These are phyloP conservation scores for Machaerirhynchus nigripectus DNA, from an alignment of 2,113 vertebrate genomes.

Conservation along the genomic window DNA sequence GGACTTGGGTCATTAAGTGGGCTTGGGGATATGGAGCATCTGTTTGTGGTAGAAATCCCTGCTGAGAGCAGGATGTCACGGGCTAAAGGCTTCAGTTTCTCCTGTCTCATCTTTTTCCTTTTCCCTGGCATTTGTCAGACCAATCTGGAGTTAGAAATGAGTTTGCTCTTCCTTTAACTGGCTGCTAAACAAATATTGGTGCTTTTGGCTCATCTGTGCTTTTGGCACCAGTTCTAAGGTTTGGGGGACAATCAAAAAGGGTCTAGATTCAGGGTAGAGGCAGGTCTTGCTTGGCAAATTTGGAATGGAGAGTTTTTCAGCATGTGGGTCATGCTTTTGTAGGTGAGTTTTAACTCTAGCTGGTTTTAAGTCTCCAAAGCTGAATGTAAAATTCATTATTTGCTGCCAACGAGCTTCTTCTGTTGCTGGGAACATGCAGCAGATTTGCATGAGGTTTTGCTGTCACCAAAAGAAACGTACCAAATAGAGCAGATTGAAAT, in stretches of 20 bases:
- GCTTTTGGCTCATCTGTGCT: background rate
- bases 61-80: background rate
- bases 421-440: background rate
- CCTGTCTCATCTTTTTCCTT: background rate
- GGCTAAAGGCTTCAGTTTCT: background rate
- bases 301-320: background rate
- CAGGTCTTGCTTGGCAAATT: background rate
- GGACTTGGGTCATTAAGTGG: background rate
- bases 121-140: background rate
- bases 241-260: background rate
- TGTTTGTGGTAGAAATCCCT: background rate
- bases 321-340: background rate
- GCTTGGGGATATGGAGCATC: background rate
- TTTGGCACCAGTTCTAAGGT: background rate
- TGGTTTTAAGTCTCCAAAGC: background rate
- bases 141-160: background rate
- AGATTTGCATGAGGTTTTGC: background rate
- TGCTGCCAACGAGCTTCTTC: background rate
- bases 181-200: background rate
- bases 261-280: background rate
- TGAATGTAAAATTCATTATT: background rate
- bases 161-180: background rate
- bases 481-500: constrained; percentile 2
- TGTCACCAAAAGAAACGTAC: background rate
- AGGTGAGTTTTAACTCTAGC: background rate